These are phyloP conservation scores for Cardiocondyla obscurior DNA, from an alignment of 1,140 invertebrate genomes.

Conservation along the genomic window DNA sequence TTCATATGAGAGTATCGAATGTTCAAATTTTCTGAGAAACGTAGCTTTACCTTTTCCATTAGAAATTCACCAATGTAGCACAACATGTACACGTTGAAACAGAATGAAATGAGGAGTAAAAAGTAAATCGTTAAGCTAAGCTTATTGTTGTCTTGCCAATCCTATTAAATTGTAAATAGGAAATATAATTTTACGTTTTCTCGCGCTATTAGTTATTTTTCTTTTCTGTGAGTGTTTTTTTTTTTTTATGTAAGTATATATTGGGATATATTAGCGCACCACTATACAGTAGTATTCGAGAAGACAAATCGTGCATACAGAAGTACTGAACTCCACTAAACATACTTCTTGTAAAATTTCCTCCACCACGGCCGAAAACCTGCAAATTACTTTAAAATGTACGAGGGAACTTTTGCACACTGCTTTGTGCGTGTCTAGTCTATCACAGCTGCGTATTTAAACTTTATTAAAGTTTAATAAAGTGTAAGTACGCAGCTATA, in stretches of 20 bases:
- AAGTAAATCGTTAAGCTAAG: constrained; percentile 60
- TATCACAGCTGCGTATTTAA: neutral
- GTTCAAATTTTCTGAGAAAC: neutral
- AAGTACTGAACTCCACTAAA: constrained; percentile 70
- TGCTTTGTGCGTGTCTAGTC: neutral
- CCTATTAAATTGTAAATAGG: constrained; percentile 56
- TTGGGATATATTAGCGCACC: constrained; percentile 56
- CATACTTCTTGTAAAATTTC: constrained; percentile 66
- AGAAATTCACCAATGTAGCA: constrained; percentile 73
- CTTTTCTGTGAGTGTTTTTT: neutral
- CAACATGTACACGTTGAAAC: constrained; percentile 74
- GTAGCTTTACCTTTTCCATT: constrained; percentile 65
- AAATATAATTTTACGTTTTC: neutral
- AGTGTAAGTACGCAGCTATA: neutral
- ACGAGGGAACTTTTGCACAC: constrained; percentile 1
- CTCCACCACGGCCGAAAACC: constrained; percentile 66
- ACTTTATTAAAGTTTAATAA: no score
- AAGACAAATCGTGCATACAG: constrained; percentile 72
- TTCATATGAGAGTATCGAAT: neutral
- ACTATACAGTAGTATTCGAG: constrained; percentile 73
- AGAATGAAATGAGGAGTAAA: constrained; percentile 66
- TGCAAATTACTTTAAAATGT: constrained; percentile 33
- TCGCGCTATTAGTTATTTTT: neutral
- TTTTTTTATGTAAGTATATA: neutral
- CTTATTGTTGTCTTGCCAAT: constrained; percentile 64